Evolutionary conservation across 2,113 vertebrate species (phyloP).

Genomic region (Colius striatus): DNA sequence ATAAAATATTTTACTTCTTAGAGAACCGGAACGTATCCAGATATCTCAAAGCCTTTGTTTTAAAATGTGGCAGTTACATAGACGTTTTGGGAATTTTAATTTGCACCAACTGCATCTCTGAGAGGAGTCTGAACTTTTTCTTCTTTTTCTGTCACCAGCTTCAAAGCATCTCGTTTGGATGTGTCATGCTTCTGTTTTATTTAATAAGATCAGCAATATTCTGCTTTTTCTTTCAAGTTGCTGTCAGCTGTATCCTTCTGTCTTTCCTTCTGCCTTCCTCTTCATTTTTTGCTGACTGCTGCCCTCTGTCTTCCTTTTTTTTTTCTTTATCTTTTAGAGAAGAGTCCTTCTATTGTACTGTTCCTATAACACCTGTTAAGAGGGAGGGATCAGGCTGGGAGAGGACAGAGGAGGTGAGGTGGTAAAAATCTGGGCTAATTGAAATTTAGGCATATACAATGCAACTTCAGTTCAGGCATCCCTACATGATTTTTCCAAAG

Average conservation of each 20-base stretch:
- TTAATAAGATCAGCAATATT: slow-evolving; percentile 40
- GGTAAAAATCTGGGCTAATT: slow-evolving; percentile 69
- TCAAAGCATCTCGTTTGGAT: slow-evolving; percentile 2
- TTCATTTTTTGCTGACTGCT: slow-evolving; percentile 69
- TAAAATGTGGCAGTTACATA: neutral
- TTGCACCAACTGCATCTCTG: neutral
- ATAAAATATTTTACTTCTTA: neutral
- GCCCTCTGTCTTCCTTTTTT: slow-evolving; percentile 66
- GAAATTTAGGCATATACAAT: slow-evolving; percentile 32
- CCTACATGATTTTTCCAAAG: neutral
- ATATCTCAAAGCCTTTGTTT: neutral
- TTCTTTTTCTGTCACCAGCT: slow-evolving; percentile 26
- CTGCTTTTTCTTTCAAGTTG: slow-evolving; percentile 24
- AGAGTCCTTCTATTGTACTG: slow-evolving; percentile 90
- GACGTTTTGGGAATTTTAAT: neutral
- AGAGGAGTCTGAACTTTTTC: neutral
- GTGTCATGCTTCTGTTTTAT: neutral
- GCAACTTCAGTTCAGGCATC: neutral
- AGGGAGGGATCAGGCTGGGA: slow-evolving; percentile 88
- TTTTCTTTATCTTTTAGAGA: slow-evolving; percentile 82
- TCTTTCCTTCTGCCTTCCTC: slow-evolving; percentile 55
- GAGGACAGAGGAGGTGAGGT: slow-evolving; percentile 88
- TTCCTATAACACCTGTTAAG: slow-evolving; percentile 92
- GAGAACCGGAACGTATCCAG: neutral
- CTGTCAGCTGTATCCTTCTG: slow-evolving; percentile 47